phyloP scores from a whole-genome alignment of 2,888 invertebrate species.

The Euphydryas editha region DNA sequence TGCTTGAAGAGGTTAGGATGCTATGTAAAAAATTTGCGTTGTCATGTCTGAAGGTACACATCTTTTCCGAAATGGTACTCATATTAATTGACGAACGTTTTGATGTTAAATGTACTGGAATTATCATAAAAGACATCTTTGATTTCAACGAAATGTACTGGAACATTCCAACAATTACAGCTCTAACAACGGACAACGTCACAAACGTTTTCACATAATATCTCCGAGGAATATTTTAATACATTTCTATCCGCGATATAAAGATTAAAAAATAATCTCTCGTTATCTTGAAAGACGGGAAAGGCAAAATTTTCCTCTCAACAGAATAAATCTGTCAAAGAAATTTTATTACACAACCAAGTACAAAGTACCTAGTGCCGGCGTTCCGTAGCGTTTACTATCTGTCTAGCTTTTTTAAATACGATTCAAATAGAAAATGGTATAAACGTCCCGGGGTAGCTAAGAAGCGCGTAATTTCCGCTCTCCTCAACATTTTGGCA shows the following conservation, averaged over 20 bases:
- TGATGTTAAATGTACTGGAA: too few species aligned
- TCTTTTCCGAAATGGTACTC: too few species aligned
- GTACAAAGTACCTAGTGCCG: constrained; percentile 24
- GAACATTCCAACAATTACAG: not conserved
- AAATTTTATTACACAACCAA: constrained; percentile 17
- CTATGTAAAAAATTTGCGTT: too few species aligned
- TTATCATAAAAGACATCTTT: not conserved
- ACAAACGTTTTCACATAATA: not conserved
- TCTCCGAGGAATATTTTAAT: not conserved
- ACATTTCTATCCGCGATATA: not conserved
- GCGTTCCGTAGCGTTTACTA: constrained; percentile 17
- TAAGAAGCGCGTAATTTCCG: constrained; percentile 35
- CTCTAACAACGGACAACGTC: not conserved
- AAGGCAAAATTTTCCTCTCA: constrained; percentile 19
- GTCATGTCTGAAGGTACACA: too few species aligned
- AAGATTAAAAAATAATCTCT: constrained; percentile 12
- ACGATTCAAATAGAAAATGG: constrained; percentile 32
- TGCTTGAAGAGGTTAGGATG: too few species aligned
- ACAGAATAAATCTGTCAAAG: constrained; percentile 23
- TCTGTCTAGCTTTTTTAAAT: constrained; percentile 26
- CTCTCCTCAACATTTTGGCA: constrained; percentile 30
- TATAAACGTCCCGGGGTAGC: constrained; percentile 25
- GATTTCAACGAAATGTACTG: not conserved
- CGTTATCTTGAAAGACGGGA: constrained; percentile 7
- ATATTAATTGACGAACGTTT: too few species aligned